Conservation (phyloP, 2,888 invertebrate species). For the Cephus pulcher region DNA sequence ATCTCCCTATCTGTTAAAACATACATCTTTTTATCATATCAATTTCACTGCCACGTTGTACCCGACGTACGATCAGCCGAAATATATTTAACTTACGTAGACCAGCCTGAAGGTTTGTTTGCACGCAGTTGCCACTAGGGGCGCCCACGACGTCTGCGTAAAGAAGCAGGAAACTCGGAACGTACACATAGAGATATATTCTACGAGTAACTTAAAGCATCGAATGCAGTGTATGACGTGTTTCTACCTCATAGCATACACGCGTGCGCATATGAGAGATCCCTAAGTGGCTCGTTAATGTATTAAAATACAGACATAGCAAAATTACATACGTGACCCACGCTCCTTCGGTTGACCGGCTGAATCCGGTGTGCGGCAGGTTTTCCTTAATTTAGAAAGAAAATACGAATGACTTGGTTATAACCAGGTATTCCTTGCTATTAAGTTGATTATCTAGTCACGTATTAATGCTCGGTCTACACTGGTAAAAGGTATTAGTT, state of each 20-base stretch:
- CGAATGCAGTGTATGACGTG: constrained; percentile 6
- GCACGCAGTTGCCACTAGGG: constrained; percentile 56
- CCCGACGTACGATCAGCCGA: not conserved
- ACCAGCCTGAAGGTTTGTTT: constrained; percentile 40
- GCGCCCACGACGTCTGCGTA: constrained; percentile 41
- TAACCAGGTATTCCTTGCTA: not conserved
- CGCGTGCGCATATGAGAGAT: constrained; percentile 32
- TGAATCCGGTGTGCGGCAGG: constrained; percentile 24
- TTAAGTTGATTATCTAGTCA: not conserved
- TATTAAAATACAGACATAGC: constrained; percentile 48
- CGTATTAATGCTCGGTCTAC: not conserved
- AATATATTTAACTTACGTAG: not conserved
- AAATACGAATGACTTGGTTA: not conserved
- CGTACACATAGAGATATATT: constrained; percentile 35
- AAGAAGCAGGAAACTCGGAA: constrained; percentile 38
- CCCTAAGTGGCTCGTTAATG: constrained; percentile 52
- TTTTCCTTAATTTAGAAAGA: not conserved
- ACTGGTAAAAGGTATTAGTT: not conserved
- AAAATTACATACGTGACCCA: constrained; percentile 28
- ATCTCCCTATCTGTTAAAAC: not conserved
- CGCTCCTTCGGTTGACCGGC: constrained; percentile 28
- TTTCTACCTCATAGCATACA: constrained; percentile 13
- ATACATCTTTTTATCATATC: not conserved
- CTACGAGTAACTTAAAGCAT: not conserved
- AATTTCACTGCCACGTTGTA: not conserved